Base-by-base conservation (phyloP, 2,113 vertebrate genomes). In the Antigone vipio region DNA sequence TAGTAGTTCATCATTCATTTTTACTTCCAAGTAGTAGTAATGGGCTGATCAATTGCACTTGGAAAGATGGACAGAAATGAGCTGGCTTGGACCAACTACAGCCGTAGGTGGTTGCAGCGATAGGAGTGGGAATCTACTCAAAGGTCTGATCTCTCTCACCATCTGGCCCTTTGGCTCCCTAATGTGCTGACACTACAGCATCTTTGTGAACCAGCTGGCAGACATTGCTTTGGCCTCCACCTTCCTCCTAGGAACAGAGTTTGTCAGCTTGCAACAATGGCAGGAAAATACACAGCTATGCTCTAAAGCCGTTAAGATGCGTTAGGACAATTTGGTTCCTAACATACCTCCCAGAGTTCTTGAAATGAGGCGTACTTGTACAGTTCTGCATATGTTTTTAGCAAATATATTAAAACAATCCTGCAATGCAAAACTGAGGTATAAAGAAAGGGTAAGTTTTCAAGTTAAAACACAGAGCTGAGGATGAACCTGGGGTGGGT, bases 141-240 rank as follows among this genome's bases (percentile, higher is more conserved):
- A 69, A 47, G 24, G 27, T 80, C 76, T 75, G 58, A 27, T 94
- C 56, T 88, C 59, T 69, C 60, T 50, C 44, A 90, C 96, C 95
- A 97, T 97, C 97, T 98, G 97, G 91, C 53, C 80, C 68, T 91
- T 93, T 97, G 96, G 93, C 82, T 91, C 42, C 78, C 73, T 32
- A 44, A 58, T 47, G 68, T 85, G 81, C 93, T 96, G 96, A 97
- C 75, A 69, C 17, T 72, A 79, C 56, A 68, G 75, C 59, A 79
- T 96, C 76, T 62, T 58, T 87, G 49, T 83, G 88, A 96, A 93
- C 80, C 86, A 97, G 90, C 90, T 97, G 96, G 94, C 88, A 92
- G 58, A 44, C 66, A 11, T 30, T 44, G 56, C 42, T 73, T 82
- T 96, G 96, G 92, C 88, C 95, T 88, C 63, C 32, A 66, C 66